Base-by-base conservation (phyloP, 1,140 invertebrate genomes). In the Streblospio benedicti region DNA sequence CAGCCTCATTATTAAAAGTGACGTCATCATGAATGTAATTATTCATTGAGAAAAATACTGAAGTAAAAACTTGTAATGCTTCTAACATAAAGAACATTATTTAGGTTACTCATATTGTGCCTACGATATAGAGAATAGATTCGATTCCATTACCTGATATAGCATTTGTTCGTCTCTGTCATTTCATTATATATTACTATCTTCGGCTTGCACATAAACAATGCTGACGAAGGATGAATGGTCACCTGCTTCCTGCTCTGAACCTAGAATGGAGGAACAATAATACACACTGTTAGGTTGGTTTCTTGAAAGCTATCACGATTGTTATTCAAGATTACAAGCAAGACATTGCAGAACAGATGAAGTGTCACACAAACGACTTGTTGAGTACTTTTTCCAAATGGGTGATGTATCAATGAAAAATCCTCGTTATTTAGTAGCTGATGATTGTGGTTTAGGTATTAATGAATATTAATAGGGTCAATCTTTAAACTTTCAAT, bases 171-270 rank as follows among this genome's bases (percentile, higher is more conserved):
- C 0, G 93, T 95, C 68, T 88, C 83, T 14, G 96, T 83, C 35
- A 97, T 81, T 80, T 97, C 93, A 0, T 87, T 88, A 75, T 89
- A 98, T 5, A 97, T 78, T n/a, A 97, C 81, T 60, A 85, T 86
- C 27, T 83, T 80, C 0, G 90, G 87, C 67, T 87, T 84, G 49
- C 84, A 84, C 38, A 85, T 78, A 71, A 87, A 86, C 44, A 94
- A 74, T 47, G 83, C 82, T 12, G 89, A 90, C 18, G 87, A 86
- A 6, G 91, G 92, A 79, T 96, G 92, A 70, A 96, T 88, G 33
- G 81, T 74, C 4, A 89, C 86, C 23, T 81, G 73, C 73, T 88
- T 84, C 53, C 81, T 82, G 25, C 82, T 83, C 33, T 81, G 80
- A 51, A 86, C 69, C 86, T 86, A 70, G 32, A 81, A 78, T 64